phyloP scores from a whole-genome alignment of 2,113 vertebrate genomes.

The Saimiri boliviensis region DNA sequence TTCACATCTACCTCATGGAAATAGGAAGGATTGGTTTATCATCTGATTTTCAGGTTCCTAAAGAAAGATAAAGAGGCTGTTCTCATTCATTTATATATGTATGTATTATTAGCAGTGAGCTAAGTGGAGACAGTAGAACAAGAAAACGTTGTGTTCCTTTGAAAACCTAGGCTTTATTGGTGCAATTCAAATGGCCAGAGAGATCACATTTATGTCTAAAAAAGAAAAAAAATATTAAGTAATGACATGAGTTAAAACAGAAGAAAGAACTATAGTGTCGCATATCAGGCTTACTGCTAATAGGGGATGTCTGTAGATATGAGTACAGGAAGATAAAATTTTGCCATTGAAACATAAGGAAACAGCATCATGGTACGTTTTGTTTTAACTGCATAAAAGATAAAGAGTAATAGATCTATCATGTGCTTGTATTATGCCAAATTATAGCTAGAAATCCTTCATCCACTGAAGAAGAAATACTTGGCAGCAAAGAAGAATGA shows the following conservation, averaged over 20 bases:
- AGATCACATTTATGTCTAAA: background rate
- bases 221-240: slow-evolving; percentile 25
- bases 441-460: background rate
- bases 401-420: background rate
- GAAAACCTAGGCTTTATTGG: background rate
- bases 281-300: background rate
- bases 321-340: background rate
- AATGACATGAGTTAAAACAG: background rate
- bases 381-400: background rate
- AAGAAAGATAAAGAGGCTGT: background rate
- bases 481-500: background rate
- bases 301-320: background rate
- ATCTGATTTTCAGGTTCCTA: background rate
- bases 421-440: background rate
- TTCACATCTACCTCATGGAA: background rate
- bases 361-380: background rate
- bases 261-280: background rate
- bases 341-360: background rate
- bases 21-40: background rate
- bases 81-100: background rate
- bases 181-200: background rate
- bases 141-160: background rate
- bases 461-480: background rate
- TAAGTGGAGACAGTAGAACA: background rate
- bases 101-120: background rate